These are phyloP conservation scores for Anoplopoma fimbria DNA, from an alignment of 2,113 vertebrate genomes.

Conservation along the genomic window DNA sequence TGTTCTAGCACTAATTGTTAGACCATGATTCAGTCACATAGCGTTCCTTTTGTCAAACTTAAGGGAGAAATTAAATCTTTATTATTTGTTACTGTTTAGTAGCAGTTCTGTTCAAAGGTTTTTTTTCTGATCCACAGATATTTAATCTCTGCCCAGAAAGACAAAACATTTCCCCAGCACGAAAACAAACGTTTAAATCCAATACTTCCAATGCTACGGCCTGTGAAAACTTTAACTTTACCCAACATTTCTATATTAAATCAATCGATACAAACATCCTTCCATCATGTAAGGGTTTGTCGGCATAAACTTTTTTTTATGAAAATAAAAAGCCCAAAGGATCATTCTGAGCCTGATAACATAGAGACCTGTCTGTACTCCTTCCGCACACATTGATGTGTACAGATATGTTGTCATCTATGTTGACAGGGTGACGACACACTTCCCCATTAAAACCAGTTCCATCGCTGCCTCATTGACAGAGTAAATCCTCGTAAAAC, in stretches of 20 bases:
- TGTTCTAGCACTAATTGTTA: not conserved
- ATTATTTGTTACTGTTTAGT: not conserved
- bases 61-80: not conserved
- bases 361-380: not conserved
- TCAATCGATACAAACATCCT: not conserved
- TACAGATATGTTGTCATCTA: not conserved
- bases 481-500: constrained; percentile 10
- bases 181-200: too few species aligned
- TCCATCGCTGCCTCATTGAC: not conserved
- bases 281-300: not conserved
- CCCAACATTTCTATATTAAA: not conserved
- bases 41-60: not conserved
- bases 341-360: not conserved
- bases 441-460: constrained; percentile 15
- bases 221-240: not conserved
- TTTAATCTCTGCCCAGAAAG: not conserved
- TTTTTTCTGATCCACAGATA: not conserved
- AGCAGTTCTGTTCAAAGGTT: not conserved
- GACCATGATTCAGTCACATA: not conserved
- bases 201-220: not conserved
- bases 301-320: not conserved
- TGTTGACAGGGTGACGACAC: not conserved
- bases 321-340: not conserved
- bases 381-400: not conserved
- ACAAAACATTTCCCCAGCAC: not conserved